Evolutionary conservation across 1,140 invertebrate species (phyloP).

Genomic region (Radopholus similis): DNA sequence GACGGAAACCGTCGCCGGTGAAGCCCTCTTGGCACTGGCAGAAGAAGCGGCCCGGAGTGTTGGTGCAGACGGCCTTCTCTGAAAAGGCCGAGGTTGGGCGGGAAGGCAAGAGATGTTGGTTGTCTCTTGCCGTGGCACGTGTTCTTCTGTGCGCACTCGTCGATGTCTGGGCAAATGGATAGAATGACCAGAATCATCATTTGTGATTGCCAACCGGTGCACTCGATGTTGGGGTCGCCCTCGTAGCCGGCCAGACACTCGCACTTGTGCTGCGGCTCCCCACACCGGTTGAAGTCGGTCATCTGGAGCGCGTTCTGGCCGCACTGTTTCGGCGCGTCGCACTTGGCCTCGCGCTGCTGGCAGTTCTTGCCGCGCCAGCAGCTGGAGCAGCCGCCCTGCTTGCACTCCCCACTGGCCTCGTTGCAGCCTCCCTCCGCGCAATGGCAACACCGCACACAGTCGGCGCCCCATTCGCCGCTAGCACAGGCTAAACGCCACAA

Average conservation of each 20-base stretch:
- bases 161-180: conserved; percentile 74
- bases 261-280: conserved; percentile 51
- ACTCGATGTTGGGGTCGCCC: conserved; percentile 47
- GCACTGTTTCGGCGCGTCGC: conserved; percentile 32
- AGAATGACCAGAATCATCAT: conserved; percentile 8
- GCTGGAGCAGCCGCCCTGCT: conserved; percentile 33
- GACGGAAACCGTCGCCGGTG: conserved; percentile 38
- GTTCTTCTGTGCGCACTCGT: conserved; percentile 77
- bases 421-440: conserved; percentile 49
- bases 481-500: conserved; percentile 47
- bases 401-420: conserved; percentile 53
- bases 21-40: conserved; percentile 72
- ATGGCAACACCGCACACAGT: conserved; percentile 56
- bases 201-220: conserved; percentile 35
- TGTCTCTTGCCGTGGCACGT: conserved; percentile 69
- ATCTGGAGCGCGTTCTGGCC: conserved; percentile 56
- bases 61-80: conserved; percentile 80
- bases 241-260: conserved; percentile 54
- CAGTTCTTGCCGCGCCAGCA: conserved; percentile 51
- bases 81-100: not conserved
- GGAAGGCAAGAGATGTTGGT: not conserved
- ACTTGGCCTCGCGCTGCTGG: conserved; percentile 42
- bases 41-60: conserved; percentile 82
- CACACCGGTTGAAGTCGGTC: conserved; percentile 53
- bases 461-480: conserved; percentile 52